A percentile compares a stretch with the other conserved stretches of the same genome.
Evolutionary conservation across 2,113 vertebrate genomes (phyloP).

Genomic region (Limnothrissa miodon): DNA sequence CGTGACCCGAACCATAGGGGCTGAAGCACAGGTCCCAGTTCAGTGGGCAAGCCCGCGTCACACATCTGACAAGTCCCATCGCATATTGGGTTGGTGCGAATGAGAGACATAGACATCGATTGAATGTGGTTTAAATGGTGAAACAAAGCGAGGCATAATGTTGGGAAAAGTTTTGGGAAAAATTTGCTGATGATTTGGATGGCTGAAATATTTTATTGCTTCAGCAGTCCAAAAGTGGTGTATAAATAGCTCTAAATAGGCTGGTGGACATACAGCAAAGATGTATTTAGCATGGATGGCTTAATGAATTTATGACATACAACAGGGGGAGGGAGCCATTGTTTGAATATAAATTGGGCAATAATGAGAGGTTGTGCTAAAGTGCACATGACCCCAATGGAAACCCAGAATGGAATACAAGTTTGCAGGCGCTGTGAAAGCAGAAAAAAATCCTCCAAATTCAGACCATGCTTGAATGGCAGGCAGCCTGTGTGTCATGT

Average conservation of each 20-base stretch:
- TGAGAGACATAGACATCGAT: neutral
- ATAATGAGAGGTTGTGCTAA: neutral
- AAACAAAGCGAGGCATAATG: neutral
- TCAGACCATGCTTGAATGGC: conserved; percentile 50
- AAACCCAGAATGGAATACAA: neutral
- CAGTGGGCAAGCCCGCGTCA: conserved; percentile 51
- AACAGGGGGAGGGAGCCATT: neutral
- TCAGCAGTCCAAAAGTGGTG: neutral
- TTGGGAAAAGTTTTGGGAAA: neutral
- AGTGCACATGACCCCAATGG: conserved; percentile 1
- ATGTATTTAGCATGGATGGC: neutral
- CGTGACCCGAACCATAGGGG: conserved; percentile 68
- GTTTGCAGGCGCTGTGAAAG: conserved; percentile 11
- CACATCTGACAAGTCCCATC: neutral
- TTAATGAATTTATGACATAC: conserved; percentile 8
- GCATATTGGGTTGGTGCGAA: neutral
- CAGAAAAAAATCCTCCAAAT: conserved; percentile 50
- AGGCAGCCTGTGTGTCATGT: conserved; percentile 56
- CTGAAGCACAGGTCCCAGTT: conserved; percentile 59
- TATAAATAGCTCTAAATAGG: neutral
- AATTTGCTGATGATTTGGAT: neutral
- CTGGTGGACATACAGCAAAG: neutral
- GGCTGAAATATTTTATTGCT: neutral
- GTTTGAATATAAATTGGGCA: conserved; percentile 11
- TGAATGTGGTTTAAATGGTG: neutral